These are phyloP conservation scores for Pheosia tremula DNA, from an alignment of 2,888 invertebrate genomes.

Conservation along the genomic window DNA sequence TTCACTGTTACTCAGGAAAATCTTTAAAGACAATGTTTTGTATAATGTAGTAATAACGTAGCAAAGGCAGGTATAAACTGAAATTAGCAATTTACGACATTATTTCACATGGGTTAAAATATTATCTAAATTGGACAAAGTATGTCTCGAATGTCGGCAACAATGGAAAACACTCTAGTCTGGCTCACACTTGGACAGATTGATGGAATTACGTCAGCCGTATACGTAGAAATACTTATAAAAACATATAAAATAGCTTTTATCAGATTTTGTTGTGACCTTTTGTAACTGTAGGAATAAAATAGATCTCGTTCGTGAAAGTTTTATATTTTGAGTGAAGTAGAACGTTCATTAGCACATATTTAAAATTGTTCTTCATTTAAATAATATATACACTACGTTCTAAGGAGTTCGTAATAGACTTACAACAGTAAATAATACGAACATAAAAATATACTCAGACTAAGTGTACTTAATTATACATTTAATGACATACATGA, in stretches of 20 bases:
- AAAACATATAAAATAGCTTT: slow-evolving; percentile 67
- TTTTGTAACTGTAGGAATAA: slow-evolving; percentile 33
- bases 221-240: slow-evolving; percentile 64
- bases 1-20: slow-evolving; percentile 52
- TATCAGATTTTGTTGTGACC: slow-evolving; percentile 65
- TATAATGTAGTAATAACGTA: slow-evolving; percentile 3
- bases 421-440: slow-evolving; percentile 25
- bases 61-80: not conserved
- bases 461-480: slow-evolving; percentile 8
- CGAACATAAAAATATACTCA: slow-evolving; percentile 39
- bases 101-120: not conserved
- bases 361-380: too few species aligned
- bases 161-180: slow-evolving; percentile 58
- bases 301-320: too few species aligned
- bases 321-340: too few species aligned
- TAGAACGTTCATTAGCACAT: too few species aligned
- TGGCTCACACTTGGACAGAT: slow-evolving; percentile 63
- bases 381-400: too few species aligned
- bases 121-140: not conserved
- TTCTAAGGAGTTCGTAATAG: too few species aligned
- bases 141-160: slow-evolving; percentile 32
- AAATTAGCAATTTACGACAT: not conserved
- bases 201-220: slow-evolving; percentile 64
- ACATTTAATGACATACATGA: not conserved
- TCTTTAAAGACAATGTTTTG: slow-evolving; percentile 38